Evolutionary conservation across 30 jellyfish, hydroid and myxozoan genomes (phyloP).

Genomic region (Hydra vulgaris): DNA sequence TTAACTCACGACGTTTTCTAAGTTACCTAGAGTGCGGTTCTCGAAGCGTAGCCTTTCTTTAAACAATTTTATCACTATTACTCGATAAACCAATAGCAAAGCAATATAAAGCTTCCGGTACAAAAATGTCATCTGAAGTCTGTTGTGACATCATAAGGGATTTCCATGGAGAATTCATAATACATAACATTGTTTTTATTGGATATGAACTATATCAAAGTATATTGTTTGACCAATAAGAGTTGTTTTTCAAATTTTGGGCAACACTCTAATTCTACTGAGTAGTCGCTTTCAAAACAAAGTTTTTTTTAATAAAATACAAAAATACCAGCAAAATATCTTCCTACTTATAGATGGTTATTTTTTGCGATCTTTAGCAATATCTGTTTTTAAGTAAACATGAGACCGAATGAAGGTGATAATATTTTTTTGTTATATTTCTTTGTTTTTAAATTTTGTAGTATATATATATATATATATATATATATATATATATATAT

Average conservation of each 20-base stretch:
- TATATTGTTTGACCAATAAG: not conserved
- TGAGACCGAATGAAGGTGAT: slow-evolving; percentile 7
- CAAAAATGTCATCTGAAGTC: too few species aligned
- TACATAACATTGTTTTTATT: not conserved
- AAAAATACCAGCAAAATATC: not conserved
- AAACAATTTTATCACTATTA: too few species aligned
- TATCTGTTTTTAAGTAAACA: not conserved
- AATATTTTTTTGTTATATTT: not conserved
- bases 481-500: too few species aligned
- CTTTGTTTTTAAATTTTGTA: not conserved
- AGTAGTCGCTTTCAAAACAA: slow-evolving; percentile 35
- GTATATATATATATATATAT: not conserved
- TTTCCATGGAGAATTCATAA: not conserved
- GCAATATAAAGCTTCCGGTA: too few species aligned
- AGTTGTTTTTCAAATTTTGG: not conserved
- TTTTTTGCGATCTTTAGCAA: not conserved
- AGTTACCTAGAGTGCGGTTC: too few species aligned
- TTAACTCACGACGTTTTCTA: too few species aligned
- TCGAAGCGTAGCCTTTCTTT: too few species aligned
- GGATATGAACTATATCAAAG: not conserved
- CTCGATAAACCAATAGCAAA: too few species aligned
- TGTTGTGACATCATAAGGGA: too few species aligned
- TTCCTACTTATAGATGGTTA: not conserved
- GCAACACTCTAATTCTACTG: slow-evolving; percentile 5
- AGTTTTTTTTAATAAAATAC: not conserved